These are phyloP conservation scores for Papilio demoleus DNA, from an alignment of 2,888 invertebrate species.

Conservation along the genomic window DNA sequence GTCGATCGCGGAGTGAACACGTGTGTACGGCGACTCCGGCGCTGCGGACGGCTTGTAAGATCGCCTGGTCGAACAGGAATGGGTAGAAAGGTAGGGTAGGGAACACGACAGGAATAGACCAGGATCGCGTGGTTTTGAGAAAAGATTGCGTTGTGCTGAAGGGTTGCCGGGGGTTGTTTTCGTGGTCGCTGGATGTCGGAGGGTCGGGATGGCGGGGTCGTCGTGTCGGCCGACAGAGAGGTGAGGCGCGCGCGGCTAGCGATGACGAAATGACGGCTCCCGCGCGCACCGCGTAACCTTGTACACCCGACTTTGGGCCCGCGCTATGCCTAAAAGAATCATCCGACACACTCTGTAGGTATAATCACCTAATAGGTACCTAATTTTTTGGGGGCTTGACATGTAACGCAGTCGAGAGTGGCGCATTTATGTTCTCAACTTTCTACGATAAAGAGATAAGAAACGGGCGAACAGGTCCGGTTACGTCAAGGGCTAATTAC, in stretches of 20 bases:
- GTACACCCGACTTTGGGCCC: constrained; percentile 56
- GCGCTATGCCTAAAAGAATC: constrained; percentile 65
- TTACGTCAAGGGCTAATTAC: too few relatives aligned
- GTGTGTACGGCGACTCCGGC: constrained; percentile 16
- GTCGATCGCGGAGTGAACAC: constrained; percentile 37
- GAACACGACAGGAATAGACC: constrained; percentile 6
- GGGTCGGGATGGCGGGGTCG: constrained; percentile 36
- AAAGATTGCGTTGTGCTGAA: constrained; percentile 30
- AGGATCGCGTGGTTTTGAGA: background rate
- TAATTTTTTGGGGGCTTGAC: constrained; percentile 42
- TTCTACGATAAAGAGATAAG: background rate
- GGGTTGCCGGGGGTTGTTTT: constrained; percentile 34
- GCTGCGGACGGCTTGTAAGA: background rate
- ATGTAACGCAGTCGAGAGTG: background rate
- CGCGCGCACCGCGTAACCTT: constrained; percentile 56
- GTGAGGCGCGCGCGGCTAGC: constrained; percentile 64
- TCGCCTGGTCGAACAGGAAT: background rate
- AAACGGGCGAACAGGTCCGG: background rate
- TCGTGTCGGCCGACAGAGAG: constrained; percentile 37
- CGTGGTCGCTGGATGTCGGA: constrained; percentile 42
- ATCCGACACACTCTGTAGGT: constrained; percentile 52
- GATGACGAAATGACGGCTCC: constrained; percentile 63
- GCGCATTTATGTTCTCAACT: constrained; percentile 12
- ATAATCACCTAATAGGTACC: constrained; percentile 51
- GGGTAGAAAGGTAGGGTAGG: background rate